A percentile compares a stretch with the other conserved stretches of the same genome.
phyloP scores from a whole-genome alignment of 1,140 invertebrate species.

The Uloborus diversus region DNA sequence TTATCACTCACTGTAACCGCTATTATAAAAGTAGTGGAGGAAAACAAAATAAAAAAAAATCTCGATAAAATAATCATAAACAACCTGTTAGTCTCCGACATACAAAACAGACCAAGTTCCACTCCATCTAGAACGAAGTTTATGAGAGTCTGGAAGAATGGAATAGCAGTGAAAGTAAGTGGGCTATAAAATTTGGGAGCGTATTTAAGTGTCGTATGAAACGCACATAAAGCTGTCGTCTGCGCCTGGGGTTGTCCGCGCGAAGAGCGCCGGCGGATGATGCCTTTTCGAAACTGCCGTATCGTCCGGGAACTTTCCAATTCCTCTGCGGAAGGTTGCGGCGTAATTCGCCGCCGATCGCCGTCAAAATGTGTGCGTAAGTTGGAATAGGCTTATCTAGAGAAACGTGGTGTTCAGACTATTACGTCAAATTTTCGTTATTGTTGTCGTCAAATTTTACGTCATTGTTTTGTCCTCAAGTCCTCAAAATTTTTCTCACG shows the following conservation, averaged over 20 bases:
- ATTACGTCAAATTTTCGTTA: too few relatives aligned
- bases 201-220: slow-evolving; percentile 43
- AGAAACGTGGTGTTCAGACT: too few relatives aligned
- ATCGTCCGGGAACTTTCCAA: background rate
- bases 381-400: too few relatives aligned
- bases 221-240: slow-evolving; percentile 48
- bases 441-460: too few relatives aligned
- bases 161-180: slow-evolving; percentile 47
- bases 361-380: too few relatives aligned
- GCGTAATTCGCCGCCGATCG: background rate
- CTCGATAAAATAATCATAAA: slow-evolving; percentile 52
- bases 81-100: slow-evolving; percentile 48
- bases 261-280: background rate
- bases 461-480: too few relatives aligned
- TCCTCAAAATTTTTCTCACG: too few relatives aligned
- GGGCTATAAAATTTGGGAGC: slow-evolving; percentile 52
- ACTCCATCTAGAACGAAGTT: slow-evolving; percentile 35
- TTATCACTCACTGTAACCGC: too few relatives aligned
- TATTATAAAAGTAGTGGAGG: too few relatives aligned
- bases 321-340: slow-evolving; percentile 19
- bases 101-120: slow-evolving; percentile 38
- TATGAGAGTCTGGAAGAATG: slow-evolving; percentile 45
- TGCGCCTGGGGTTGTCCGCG: background rate
- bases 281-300: background rate
- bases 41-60: too few relatives aligned